Conservation (phyloP, 2,888 invertebrate species). For the Xylota segnis region DNA sequence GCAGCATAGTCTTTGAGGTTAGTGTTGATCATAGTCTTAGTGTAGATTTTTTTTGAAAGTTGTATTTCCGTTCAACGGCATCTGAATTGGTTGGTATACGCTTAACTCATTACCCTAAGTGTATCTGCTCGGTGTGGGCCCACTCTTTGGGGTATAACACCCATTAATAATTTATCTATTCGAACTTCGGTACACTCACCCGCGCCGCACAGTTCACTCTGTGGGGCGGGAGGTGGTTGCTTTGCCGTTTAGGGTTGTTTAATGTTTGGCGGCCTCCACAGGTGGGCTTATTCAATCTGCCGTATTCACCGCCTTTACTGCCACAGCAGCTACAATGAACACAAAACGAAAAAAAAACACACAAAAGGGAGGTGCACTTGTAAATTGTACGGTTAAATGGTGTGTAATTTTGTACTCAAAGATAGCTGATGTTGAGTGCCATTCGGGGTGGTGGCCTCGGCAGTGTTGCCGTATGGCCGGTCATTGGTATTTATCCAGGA, state of each 20-base stretch:
- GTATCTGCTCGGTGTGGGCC: constrained; percentile 26
- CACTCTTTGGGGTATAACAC: constrained; percentile 25
- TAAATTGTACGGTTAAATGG: constrained; percentile 55
- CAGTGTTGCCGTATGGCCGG: constrained; percentile 33
- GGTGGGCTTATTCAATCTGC: constrained; percentile 32
- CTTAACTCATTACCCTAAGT: constrained; percentile 65
- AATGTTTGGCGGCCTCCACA: constrained; percentile 20
- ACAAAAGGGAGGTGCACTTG: constrained; percentile 26
- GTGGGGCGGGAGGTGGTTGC: neutral
- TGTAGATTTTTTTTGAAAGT: constrained; percentile 24
- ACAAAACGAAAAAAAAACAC: neutral
- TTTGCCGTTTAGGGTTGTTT: constrained; percentile 27
- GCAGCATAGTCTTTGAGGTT: constrained; percentile 35
- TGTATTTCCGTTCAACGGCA: constrained; percentile 27
- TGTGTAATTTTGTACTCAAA: constrained; percentile 54
- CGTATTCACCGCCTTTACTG: neutral
- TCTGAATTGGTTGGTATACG: constrained; percentile 27
- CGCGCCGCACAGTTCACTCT: neutral
- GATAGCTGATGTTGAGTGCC: constrained; percentile 20
- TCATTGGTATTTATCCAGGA: neutral
- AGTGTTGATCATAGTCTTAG: constrained; percentile 17
- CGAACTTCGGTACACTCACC: constrained; percentile 21
- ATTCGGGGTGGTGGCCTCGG: constrained; percentile 20
- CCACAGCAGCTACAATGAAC: neutral
- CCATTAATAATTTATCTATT: constrained; percentile 42